A percentile compares a stretch with the other conserved stretches of the same genome.
Evolutionary conservation across 2,888 invertebrate species (phyloP).

Genomic region (Bibio marci): DNA sequence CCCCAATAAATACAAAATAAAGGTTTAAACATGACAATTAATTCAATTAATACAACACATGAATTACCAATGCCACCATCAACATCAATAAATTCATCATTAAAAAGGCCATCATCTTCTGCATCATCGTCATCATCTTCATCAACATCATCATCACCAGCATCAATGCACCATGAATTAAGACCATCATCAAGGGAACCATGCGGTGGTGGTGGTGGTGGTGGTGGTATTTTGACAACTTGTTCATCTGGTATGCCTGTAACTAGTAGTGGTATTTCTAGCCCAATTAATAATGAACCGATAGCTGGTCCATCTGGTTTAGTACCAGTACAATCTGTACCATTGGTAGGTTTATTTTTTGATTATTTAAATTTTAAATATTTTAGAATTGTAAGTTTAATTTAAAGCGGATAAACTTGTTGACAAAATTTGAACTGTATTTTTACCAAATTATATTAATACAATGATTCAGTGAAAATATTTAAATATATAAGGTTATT

Average conservation of each 20-base stretch:
- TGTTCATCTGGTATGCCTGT: constrained; percentile 9
- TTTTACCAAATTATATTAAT: too few species aligned
- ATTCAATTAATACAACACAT: constrained; percentile 19
- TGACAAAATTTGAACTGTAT: too few species aligned
- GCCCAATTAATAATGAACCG: constrained; percentile 19
- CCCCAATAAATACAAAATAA: background rate
- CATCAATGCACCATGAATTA: constrained; percentile 8
- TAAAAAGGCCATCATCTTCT: constrained; percentile 12
- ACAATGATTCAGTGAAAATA: too few species aligned
- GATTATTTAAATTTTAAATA: too few species aligned
- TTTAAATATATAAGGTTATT: too few species aligned
- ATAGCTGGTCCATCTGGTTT: constrained; percentile 61
- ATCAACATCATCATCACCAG: constrained; percentile 11
- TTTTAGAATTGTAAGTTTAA: too few species aligned
- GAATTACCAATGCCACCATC: background rate
- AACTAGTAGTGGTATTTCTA: constrained; percentile 16
- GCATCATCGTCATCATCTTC: constrained; percentile 13
- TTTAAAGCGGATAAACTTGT: too few species aligned
- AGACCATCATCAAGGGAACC: constrained; percentile 19
- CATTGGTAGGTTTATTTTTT: constrained; percentile 64
- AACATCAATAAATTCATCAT: constrained; percentile 1
- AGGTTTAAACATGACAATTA: constrained; percentile 45
- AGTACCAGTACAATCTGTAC: constrained; percentile 76
- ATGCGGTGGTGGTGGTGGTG: constrained; percentile 15
- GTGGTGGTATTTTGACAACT: constrained; percentile 13